Conservation (phyloP, 1,140 invertebrate genomes). For the Steinernema khuongi region DNA sequence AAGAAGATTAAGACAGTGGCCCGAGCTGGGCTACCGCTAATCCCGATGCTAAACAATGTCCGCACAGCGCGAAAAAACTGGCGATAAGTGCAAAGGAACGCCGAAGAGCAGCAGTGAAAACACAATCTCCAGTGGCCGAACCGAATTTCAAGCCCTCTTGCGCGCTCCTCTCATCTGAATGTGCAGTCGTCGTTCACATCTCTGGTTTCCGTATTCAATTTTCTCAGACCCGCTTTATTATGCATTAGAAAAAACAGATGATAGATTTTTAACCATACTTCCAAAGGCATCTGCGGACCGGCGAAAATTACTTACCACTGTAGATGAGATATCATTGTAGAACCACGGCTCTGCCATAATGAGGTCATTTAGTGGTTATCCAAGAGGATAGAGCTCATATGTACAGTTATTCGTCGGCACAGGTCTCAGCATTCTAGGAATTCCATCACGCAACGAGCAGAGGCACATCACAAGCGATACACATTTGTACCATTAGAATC, state of each 20-base stretch:
- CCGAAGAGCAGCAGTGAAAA: background rate
- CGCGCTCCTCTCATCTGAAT: background rate
- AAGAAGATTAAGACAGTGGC: background rate
- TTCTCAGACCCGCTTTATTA: constrained; percentile 13
- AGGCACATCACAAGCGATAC: no score
- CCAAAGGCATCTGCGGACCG: background rate
- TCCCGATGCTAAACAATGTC: constrained; percentile 4
- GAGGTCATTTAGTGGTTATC: no score
- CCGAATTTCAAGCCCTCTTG: constrained; percentile 10
- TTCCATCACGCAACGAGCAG: no score
- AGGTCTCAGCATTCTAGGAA: no score
- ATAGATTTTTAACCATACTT: background rate
- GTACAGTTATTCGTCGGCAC: no score
- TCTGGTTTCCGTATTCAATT: constrained; percentile 11
- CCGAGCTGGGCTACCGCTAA: background rate
- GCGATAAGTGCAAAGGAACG: constrained; percentile 9
- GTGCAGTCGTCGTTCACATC: constrained; percentile 10
- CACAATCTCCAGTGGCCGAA: constrained; percentile 3
- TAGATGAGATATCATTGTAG: no score
- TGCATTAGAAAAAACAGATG: background rate
- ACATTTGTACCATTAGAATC: background rate
- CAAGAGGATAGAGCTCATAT: no score
- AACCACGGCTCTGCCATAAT: no score
- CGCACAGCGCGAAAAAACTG: background rate
- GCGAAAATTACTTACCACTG: no score